phyloP scores from a whole-genome alignment of 2,113 vertebrate genomes.

The Dinomys branickii region DNA sequence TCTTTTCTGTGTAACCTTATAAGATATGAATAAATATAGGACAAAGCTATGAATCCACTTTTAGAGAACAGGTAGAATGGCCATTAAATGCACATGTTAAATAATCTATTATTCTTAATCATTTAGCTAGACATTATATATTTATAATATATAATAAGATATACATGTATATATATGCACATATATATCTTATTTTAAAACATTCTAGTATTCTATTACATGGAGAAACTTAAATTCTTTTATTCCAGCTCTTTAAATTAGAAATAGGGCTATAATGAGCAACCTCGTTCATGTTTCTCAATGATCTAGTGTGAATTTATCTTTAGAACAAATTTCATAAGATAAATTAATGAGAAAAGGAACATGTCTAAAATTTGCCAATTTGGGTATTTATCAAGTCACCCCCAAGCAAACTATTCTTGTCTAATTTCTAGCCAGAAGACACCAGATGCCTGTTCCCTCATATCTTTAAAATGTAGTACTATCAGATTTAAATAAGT shows the following conservation, averaged over 20 bases:
- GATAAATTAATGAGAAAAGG: background rate
- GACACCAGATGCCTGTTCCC: background rate
- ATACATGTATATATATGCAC: too few species aligned
- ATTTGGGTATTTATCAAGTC: background rate
- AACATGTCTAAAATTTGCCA: background rate
- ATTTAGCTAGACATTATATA: background rate
- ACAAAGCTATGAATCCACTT: background rate
- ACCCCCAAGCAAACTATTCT: background rate
- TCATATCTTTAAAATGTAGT: background rate
- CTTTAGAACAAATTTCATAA: background rate
- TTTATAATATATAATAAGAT: too few species aligned
- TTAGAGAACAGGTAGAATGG: background rate
- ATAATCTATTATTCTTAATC: background rate
- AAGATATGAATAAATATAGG: background rate
- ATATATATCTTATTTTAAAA: background rate
- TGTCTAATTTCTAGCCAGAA: background rate
- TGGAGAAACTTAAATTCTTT: background rate
- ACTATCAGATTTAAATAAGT: background rate
- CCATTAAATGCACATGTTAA: background rate
- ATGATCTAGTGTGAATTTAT: background rate
- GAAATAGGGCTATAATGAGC: background rate
- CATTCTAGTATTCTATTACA: background rate
- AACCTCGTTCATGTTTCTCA: background rate
- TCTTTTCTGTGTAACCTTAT: background rate
- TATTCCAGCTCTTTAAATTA: background rate